These are phyloP conservation scores for Eupithecia insigniata DNA, from an alignment of 2,888 invertebrate species.

Conservation along the genomic window DNA sequence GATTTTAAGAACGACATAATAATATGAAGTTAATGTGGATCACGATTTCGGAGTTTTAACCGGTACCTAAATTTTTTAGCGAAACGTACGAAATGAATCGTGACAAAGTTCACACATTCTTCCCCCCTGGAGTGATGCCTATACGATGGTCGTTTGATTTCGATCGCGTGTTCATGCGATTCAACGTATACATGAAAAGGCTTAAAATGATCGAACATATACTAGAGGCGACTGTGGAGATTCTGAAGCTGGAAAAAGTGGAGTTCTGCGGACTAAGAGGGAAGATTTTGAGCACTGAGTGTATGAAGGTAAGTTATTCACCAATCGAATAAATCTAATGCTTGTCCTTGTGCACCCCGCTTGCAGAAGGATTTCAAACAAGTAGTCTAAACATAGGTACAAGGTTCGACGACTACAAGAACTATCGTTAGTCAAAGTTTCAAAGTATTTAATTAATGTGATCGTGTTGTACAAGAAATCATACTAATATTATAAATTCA, in stretches of 20 bases:
- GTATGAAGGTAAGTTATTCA: conserved; percentile 66
- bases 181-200: conserved; percentile 86
- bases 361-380: no score
- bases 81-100: conserved; percentile 82
- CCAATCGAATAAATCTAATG: neutral
- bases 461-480: no score
- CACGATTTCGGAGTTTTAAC: no score
- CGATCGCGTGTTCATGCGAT: conserved; percentile 87
- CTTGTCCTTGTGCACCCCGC: no score
- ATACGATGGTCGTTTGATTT: conserved; percentile 91
- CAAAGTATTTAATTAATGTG: no score
- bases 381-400: no score
- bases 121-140: conserved; percentile 82
- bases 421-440: no score
- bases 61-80: conserved; percentile 47
- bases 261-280: conserved; percentile 89
- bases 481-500: no score
- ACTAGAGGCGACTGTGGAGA: conserved; percentile 91
- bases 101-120: conserved; percentile 81
- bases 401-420: no score
- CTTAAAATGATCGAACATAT: conserved; percentile 87
- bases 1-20: no score
- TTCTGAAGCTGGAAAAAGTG: conserved; percentile 93
- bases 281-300: conserved; percentile 82
- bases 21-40: no score